Evolutionary conservation across 2,113 vertebrate genomes (phyloP).

Genomic region (Lasiurus borealis): DNA sequence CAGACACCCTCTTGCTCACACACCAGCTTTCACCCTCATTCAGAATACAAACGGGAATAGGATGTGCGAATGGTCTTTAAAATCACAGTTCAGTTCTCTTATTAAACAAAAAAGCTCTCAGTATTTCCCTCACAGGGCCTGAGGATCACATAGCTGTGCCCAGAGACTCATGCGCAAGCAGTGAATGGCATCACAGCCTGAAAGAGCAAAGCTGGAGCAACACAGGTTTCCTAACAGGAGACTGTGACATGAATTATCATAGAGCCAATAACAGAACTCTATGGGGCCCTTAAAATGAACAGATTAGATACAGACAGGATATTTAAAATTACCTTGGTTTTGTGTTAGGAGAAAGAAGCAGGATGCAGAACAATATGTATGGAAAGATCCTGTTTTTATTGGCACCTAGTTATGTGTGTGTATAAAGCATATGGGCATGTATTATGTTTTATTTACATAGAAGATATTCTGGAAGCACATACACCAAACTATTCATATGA

Average conservation of each 20-base stretch:
- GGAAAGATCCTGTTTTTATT: constrained; percentile 20
- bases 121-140: neutral
- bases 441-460: neutral
- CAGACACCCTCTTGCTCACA: neutral
- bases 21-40: neutral
- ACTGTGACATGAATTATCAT: neutral
- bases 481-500: neutral
- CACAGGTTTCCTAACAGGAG: neutral
- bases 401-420: neutral
- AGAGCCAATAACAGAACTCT: neutral
- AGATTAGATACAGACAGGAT: neutral
- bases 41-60: neutral
- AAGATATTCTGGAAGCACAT: neutral
- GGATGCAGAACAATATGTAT: neutral
- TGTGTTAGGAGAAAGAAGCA: neutral
- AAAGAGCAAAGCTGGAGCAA: neutral
- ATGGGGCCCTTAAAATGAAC: neutral
- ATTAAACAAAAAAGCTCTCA: neutral
- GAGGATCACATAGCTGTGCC: neutral
- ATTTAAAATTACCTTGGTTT: neutral
- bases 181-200: neutral
- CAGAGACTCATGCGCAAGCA: neutral
- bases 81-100: neutral
- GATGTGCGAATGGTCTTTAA: neutral
- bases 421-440: neutral